Evolutionary conservation across 2,797 vertebrate genomes (phyloP).

Genomic region (Falco concolor): DNA sequence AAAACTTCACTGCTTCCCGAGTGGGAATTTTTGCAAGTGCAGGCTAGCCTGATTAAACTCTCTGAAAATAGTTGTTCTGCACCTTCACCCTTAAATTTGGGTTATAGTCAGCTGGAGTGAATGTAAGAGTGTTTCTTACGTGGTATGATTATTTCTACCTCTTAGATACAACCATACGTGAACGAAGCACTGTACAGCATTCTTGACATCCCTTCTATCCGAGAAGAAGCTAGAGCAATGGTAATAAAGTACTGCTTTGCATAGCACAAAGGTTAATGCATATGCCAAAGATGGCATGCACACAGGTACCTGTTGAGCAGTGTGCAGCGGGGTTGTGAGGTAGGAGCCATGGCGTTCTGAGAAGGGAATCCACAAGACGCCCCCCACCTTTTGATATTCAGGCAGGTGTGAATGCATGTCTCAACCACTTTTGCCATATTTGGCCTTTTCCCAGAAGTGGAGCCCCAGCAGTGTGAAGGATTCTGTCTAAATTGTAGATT

Average conservation of each 20-base stretch:
- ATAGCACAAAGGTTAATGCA: not conserved
- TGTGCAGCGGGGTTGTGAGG: not conserved
- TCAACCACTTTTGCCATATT: not conserved
- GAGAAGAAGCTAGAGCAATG: constrained; percentile 93
- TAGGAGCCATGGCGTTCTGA: not conserved
- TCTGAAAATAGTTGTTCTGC: not conserved
- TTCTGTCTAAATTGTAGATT: not conserved
- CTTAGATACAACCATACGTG: constrained; percentile 89
- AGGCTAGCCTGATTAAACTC: not conserved
- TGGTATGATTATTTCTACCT: not conserved
- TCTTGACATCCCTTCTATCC: constrained; percentile 84
- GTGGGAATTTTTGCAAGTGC: not conserved
- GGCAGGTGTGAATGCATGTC: not conserved
- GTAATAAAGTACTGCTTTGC: constrained; percentile 72
- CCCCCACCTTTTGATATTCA: not conserved
- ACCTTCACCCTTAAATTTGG: not conserved
- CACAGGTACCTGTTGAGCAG: not conserved
- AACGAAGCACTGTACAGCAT: constrained; percentile 94
- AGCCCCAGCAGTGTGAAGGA: not conserved
- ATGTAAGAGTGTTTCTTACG: not conserved
- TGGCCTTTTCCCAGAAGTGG: not conserved
- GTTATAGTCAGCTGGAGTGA: not conserved
- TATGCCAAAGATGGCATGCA: not conserved
- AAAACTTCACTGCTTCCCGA: not conserved
- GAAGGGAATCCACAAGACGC: not conserved